Evolutionary conservation across 2,113 vertebrate genomes (phyloP), one percentile per base, ranked within the genome.

Genomic region (Neotragus moschatus): DNA sequence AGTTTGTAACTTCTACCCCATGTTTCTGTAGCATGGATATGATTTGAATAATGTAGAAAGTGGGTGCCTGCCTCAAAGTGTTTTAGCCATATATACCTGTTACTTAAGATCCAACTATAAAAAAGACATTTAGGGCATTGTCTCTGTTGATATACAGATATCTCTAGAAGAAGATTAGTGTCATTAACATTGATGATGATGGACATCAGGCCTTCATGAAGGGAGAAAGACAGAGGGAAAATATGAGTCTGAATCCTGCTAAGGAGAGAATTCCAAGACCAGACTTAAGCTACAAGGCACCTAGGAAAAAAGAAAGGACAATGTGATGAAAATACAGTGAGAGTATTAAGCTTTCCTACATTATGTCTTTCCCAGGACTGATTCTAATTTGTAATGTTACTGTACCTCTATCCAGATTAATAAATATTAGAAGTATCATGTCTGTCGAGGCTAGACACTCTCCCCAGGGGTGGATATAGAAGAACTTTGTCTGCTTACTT

Each of bases 51-150:
- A 80, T 47, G 33, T 79, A 43, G 26, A 91, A 94, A 77, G 30
- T 51, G 19, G 25, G 12, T 55, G 23, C 15, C 25, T 93, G n/a
- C 55, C 23, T 86, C 45, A 94, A 89, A 96, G 73, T 47, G 21
- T 88, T 79, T 88, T 61, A 77, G 81, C 75, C 61, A 49, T 25
- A 17, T 61, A 55, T 39, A 81, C 36, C 36, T 95, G 58, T 90
- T 94, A 84, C 73, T 96, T 93, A 93, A 79, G 39, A 96, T 80
- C 51, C 87, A 93, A 51, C 91, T 56, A 25, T 85, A 96, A 43
- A 49, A 85, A 94, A 91, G 90, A 47, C 60, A 2, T 87, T 80
- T 55, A 70, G 25, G 19, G 56, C 39, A 90, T n/a, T 90, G 36
- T 89, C 39, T 91, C 63, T 92, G 58, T 12, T 93, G 53, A 97